Base-by-base conservation (phyloP, 2,888 invertebrate species). In the Atrina japonica region DNA sequence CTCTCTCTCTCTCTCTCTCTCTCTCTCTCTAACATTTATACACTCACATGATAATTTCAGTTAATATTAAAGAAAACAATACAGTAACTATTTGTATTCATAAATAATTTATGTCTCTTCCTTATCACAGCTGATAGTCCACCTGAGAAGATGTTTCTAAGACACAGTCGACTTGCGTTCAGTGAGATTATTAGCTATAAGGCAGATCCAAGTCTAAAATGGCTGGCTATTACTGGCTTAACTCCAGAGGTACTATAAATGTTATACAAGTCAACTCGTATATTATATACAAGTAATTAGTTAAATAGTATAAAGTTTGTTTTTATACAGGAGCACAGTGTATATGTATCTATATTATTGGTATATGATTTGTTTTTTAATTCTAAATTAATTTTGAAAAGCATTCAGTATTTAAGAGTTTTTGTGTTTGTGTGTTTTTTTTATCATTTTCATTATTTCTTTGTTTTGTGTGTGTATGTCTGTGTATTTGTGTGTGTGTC, bases 171-270 rank as follows among this genome's bases (percentile, higher is more conserved):
- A 18, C 81, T 91, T 64, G 83, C 85, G 5, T 88, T 89, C 77
- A 83, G 86, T 55, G 89, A 90, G 76, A 87, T 91, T 27, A 87
- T 89, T 27, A 86, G 87, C 73, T 91, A 90, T 78, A 88, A 87
- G 75, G 85, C 87, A 6, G 90, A 90, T 67, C 75, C 82, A 18
- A 84, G 78, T 63, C 67, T 88, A 67, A 85, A 84, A 64, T 90
- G 90, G 90, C 81, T 88, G 65, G 90, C 90, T 16, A 75, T 90
- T 6, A 88, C 90, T 14, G 90, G 89, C 14, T 82, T 90, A 16
- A 82, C 84, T 9, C 88, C 89, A 30, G 89, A 90, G 86, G 90
- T 90, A 77, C n/a, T n/a, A n/a, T n/a, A n/a, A 14, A 11, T 29
- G 56, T 7, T 52, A 25, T 9, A 21, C 25, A 3, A 52, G 11